Evolutionary conservation across 2,888 invertebrate species (phyloP).

Genomic region (Ptychoptera contaminata): DNA sequence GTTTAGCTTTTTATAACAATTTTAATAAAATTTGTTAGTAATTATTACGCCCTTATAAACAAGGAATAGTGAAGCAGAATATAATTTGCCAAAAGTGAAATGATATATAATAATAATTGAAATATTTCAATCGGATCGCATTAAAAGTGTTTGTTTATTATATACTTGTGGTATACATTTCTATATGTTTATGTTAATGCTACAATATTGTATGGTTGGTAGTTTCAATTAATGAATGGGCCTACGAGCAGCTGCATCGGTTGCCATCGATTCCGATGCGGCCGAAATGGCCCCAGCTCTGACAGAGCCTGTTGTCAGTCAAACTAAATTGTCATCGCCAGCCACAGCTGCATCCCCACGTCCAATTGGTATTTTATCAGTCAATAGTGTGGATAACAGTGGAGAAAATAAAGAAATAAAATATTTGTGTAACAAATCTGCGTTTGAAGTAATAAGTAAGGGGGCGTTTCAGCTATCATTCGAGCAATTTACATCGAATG

Average conservation of each 20-base stretch:
- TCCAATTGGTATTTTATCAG: slow-evolving; percentile 10
- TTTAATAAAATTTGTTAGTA: too few species aligned
- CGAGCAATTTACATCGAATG: slow-evolving; percentile 12
- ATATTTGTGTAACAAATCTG: background rate
- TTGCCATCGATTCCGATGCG: slow-evolving; percentile 39
- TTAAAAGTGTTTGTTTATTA: too few species aligned
- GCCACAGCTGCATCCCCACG: slow-evolving; percentile 29
- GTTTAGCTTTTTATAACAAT: too few species aligned
- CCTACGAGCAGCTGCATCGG: slow-evolving; percentile 17
- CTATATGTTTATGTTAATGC: too few species aligned
- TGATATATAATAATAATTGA: too few species aligned
- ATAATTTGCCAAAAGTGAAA: too few species aligned
- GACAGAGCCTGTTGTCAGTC: slow-evolving; percentile 48
- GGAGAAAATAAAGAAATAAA: background rate
- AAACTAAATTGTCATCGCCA: slow-evolving; percentile 26
- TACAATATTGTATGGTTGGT: too few species aligned
- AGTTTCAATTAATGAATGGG: slow-evolving; percentile 1
- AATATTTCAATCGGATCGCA: too few species aligned
- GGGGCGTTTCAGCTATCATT: slow-evolving; percentile 15
- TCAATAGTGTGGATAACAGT: slow-evolving; percentile 4
- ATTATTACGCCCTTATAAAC: too few species aligned
- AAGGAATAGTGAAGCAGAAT: too few species aligned
- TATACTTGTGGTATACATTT: too few species aligned
- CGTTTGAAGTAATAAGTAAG: slow-evolving; percentile 2
- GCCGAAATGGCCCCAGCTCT: slow-evolving; percentile 87